Base-by-base conservation (phyloP, 2,797 vertebrate species). In the Fistularia commersonii region DNA sequence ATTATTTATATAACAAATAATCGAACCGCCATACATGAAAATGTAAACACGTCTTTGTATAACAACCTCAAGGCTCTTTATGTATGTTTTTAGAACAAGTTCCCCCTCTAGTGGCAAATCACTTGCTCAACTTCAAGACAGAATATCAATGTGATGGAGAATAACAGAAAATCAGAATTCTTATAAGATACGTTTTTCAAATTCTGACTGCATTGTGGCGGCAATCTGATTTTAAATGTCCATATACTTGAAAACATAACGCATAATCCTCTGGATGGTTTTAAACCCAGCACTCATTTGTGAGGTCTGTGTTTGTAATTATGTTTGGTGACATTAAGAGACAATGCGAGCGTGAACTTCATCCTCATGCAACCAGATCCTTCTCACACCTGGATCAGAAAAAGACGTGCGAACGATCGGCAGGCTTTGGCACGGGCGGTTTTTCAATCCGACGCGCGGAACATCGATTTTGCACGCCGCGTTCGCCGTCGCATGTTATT, bases 31-130 rank as follows among this genome's bases (percentile, higher is more conserved):
- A 2, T 23, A 23, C 23, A 23, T 23, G 23, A 23, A 23, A 23
- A 23, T 23, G 23, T 23, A 23, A 23, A 23, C 4, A 23, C 23
- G 23, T 23, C 23, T 23, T 23, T 23, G 2, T 4, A 23, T 23
- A 23, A 23, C 4, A 11, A 59, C 15, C 10, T 8, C 11, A 1
- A 34, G 10, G 2, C 5, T 32, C 12, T 40, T 48, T 0, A 8
- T 41, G 8, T n/a, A 36, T 4, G 4, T 53, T 61, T 69, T 34
- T 45, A 15, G 8, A 11, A 34, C 52, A 72, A 61, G 41, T 1
- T 39, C 39, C 3, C 83, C 76, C 61, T 68, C 81, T 77, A 71
- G 74, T 79, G 79, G 68, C 1, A 46, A 54, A 7, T 41, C 23
- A 23, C 23, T 23, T 23, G 7, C 3, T 39, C 8, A 8, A 49